phyloP scores from a whole-genome alignment of 2,797 vertebrate species.

The Crypturellus tataupa region DNA sequence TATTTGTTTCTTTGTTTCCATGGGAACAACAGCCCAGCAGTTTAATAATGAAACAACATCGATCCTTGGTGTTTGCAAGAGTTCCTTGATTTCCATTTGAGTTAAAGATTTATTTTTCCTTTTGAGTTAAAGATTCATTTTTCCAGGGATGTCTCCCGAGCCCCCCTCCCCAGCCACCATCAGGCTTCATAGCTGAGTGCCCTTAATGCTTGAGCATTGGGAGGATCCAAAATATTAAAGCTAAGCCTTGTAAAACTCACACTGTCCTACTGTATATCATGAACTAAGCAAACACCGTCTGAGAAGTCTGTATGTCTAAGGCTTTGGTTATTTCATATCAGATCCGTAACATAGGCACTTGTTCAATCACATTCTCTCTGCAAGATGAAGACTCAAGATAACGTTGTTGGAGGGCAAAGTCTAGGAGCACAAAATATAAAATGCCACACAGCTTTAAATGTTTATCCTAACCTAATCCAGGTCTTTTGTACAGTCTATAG shows the following conservation, averaged over 20 bases:
- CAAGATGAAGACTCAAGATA: not conserved
- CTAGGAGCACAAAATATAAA: not conserved
- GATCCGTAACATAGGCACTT: not conserved
- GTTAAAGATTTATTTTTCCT: slow-evolving; percentile 53
- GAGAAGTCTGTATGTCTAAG: not conserved
- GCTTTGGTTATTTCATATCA: not conserved
- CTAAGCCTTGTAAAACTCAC: not conserved
- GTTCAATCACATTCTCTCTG: not conserved
- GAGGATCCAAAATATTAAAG: not conserved
- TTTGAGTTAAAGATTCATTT: slow-evolving; percentile 48
- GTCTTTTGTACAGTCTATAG: not conserved
- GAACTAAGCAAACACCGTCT: not conserved
- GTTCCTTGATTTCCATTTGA: slow-evolving; percentile 52
- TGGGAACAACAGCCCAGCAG: slow-evolving; percentile 84
- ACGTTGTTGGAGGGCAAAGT: not conserved
- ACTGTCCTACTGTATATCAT: not conserved
- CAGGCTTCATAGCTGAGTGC: not conserved
- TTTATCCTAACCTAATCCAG: not conserved
- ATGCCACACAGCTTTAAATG: not conserved
- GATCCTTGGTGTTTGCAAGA: slow-evolving; percentile 65
- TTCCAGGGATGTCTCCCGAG: slow-evolving; percentile 16
- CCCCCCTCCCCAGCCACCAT: not conserved
- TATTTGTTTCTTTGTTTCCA: slow-evolving; percentile 93
- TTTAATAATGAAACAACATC: slow-evolving; percentile 83
- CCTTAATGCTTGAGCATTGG: not conserved